phyloP scores from a whole-genome alignment of 2,113 vertebrate species.

The Lontra canadensis region DNA sequence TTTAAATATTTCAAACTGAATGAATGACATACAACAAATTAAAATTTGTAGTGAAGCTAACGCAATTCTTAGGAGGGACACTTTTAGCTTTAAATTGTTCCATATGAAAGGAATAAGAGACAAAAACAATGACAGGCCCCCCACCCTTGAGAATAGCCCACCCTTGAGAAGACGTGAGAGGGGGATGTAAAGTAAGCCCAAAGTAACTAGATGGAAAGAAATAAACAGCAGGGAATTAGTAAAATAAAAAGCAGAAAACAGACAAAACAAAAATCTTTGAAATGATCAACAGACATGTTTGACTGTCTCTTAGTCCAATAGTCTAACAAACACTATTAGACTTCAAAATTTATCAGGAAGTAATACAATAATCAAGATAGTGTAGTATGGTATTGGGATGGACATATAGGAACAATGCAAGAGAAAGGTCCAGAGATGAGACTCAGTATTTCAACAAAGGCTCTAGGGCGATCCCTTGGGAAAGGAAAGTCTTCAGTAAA shows the following conservation, averaged over 20 bases:
- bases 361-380: neutral
- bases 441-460: neutral
- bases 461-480: neutral
- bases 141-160: neutral
- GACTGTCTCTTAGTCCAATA: no score
- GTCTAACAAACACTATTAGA: neutral
- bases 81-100: neutral
- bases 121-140: neutral
- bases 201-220: neutral
- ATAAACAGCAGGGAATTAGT: neutral
- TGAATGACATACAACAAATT: neutral
- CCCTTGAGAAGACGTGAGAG: neutral
- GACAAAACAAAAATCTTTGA: neutral
- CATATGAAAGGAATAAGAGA: neutral
- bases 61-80: neutral
- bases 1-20: neutral
- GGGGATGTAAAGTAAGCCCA: neutral
- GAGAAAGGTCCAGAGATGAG: neutral
- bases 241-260: neutral
- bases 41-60: neutral
- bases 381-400: neutral
- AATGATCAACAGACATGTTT: neutral
- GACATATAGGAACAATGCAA: neutral
- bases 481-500: neutral
- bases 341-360: neutral